Evolutionary conservation across 2,113 vertebrate species (phyloP), one percentile per base, ranked within the genome.

Genomic region (Antechinus stuartii): DNA sequence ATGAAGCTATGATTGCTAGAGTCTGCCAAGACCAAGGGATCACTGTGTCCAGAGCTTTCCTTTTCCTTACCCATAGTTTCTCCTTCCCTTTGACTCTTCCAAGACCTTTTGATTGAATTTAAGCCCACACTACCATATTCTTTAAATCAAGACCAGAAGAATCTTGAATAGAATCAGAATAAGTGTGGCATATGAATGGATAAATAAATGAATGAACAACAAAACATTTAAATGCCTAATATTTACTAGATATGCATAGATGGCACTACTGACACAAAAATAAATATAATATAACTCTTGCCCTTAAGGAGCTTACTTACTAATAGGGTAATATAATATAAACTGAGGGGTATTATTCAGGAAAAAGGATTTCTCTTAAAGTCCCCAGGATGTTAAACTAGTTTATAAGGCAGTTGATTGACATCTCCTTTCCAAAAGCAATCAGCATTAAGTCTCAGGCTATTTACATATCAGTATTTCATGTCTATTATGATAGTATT

Each of bases 1-100:
- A 0, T 0, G 16, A 12, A 16, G 12, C n/a, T 3, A 46, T 26
- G 9, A 25, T 54, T 12, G 0, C 25, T 2, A 12, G 27, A 1
- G 4, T 27, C 23, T 4, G 0, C 89, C 47, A 57, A 30, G n/a
- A 30, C 22, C 14, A 5, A 0, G 2, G 0, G 30, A 52, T 30
- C 94, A n/a, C 30, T 76, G 61, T 68, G 35, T n/a, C 16, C 35
- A 76, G 61, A 76, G 5, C 14, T 2, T 12, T n/a, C 12, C 61
- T 76, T 76, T 76, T 16, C 61, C 35, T 76, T 35, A 76, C 35
- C 35, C 35, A 19, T n/a, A 76, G n/a, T n/a, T 12, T 22, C 61
- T 35, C 27, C 14, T 14, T 76, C 4, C 35, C 11, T n/a, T n/a
- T 68, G 61, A 12, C 30, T 61, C 57, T 68, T 16, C 12, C 27